Evolutionary conservation across 2,888 invertebrate species (phyloP), one percentile per base, ranked within the genome.

Genomic region (Cataglyphis albicans): DNA sequence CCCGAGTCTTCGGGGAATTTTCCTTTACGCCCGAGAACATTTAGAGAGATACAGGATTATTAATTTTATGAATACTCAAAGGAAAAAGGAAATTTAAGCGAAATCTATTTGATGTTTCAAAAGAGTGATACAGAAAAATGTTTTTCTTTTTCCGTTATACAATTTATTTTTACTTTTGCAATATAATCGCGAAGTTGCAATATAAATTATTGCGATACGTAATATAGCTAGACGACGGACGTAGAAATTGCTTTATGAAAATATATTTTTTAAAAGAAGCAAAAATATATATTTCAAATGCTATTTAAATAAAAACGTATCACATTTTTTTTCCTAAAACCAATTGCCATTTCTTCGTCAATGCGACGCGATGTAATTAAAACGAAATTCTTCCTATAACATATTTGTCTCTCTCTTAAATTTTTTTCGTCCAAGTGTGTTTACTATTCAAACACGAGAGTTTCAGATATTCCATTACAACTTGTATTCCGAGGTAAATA

Each of bases 401-500:
- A 67, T 52, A 52, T 25, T 63, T 44, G 75, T 81, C 61, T 82
- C 76, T 82, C 64, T 61, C 84, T 65, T 82, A 85, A 82, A 81
- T 87, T 81, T 84, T 84, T 65, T 52, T 65, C 72, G 55, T 89
- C 82, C 85, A 70, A 81, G 86, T 83, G 85, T 91, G 88, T 91
- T 91, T 91, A 84, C 87, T 70, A 52, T n/a, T 48, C 87, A 75
- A 38, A 21, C 10, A 73, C 85, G 75, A 84, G 88, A 88, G 84
- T 88, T 88, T 89, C 88, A 87, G 90, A 91, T 92, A 92, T 92
- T 90, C 88, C 91, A 92, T 92, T 90, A 91, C 84, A 86, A 86
- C 86, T 78, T 44, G 64, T 82, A 82, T 84, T 82, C 85, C 72
- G 52, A 68, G 84, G 84, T 72, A 88, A 90, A 90, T 87, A 82